Conservation (phyloP, 2,797 vertebrate species). For the Myotis planiceps region DNA sequence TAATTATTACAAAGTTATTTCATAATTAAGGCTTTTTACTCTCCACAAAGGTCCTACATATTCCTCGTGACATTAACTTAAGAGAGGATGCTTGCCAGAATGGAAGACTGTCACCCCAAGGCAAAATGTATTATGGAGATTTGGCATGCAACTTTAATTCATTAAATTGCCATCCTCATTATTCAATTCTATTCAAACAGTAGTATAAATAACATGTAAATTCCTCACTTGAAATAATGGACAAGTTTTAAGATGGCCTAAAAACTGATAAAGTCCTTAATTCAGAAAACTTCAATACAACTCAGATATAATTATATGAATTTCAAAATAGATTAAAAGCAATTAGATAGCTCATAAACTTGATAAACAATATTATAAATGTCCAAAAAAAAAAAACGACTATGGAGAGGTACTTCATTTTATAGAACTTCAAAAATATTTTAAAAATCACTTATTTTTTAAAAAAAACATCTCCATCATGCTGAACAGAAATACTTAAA, state of each 20-base stretch:
- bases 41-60: not conserved
- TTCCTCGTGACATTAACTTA: not conserved
- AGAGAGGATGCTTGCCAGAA: not conserved
- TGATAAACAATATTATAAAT: conserved; percentile 40
- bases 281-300: conserved; percentile 43
- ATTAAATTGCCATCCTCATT: not conserved
- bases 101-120: not conserved
- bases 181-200: not conserved
- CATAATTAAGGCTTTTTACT: not conserved
- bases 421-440: conserved; percentile 48
- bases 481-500: conserved; percentile 2
- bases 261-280: conserved; percentile 50
- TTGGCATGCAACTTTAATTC: not conserved
- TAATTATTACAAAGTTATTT: not conserved
- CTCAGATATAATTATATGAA: conserved; percentile 45
- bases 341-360: conserved; percentile 57
- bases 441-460: not conserved
- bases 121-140: not conserved
- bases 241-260: conserved; percentile 47
- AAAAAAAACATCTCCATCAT: not conserved
- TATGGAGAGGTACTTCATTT: conserved; percentile 14
- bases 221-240: conserved; percentile 37
- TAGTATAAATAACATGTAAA: conserved; percentile 4
- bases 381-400: conserved; percentile 25
- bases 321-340: conserved; percentile 58